phyloP scores from a whole-genome alignment of 2,113 vertebrate genomes.

The Notothenia coriiceps region DNA sequence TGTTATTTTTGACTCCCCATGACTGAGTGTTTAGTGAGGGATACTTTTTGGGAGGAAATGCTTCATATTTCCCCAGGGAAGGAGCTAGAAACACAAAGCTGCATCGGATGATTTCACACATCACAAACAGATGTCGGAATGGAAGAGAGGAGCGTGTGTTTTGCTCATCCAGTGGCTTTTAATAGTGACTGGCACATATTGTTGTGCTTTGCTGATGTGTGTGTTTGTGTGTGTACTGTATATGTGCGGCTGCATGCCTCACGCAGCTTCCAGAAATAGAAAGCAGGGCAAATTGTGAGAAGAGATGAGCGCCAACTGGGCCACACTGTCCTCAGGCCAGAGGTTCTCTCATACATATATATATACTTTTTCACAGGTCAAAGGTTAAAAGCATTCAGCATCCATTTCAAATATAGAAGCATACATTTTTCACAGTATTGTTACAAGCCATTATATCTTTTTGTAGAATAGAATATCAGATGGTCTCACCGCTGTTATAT shows the following conservation, averaged over 20 bases:
- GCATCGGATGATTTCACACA: conserved; percentile 9
- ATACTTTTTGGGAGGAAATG: not conserved
- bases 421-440: not conserved
- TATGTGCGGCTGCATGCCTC: conserved; percentile 42
- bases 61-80: not conserved
- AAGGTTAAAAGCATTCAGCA: not conserved
- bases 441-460: not conserved
- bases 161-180: conserved; percentile 49
- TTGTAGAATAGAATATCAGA: not conserved
- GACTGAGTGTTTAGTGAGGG: not conserved
- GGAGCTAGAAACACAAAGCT: not conserved
- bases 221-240: conserved; percentile 13
- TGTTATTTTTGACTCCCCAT: not conserved
- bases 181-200: conserved; percentile 63
- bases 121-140: conserved; percentile 15
- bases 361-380: not conserved
- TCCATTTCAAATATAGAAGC: not conserved
- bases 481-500: not conserved
- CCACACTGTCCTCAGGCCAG: conserved; percentile 31
- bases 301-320: conserved; percentile 60
- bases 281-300: conserved; percentile 67
- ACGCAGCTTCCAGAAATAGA: conserved; percentile 78
- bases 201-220: conserved; percentile 50
- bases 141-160: conserved; percentile 57
- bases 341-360: conserved; percentile 4